Evolutionary conservation across 2,888 invertebrate species (phyloP), one percentile per base, ranked within the genome.

Genomic region (Nebria brevicollis): DNA sequence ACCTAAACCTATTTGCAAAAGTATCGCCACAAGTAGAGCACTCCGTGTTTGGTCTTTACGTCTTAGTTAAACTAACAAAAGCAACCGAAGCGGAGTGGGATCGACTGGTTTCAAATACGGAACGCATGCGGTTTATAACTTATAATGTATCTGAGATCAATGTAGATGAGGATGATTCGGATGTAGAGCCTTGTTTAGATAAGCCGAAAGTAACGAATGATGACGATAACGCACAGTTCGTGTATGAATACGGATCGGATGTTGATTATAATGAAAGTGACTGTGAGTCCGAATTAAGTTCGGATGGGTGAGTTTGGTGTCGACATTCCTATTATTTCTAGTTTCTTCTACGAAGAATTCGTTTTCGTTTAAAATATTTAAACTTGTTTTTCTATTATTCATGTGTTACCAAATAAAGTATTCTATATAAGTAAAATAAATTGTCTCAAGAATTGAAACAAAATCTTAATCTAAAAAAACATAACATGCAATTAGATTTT

Each of bases 21-120:
- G 86, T 87, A 0, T 84, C 85, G 66, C 83, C 83, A 20, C 78
- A 83, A 0, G 80, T 85, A 43, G 85, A 86, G 68, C 85, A 88
- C 82, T 84, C 84, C 2, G 82, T 84, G 0, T 66, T 82, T 1
- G 88, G 88, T 0, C 84, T 84, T 1, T 84, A 86, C 76, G 82
- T 89, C 11, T 80, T 84, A 72, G 82, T 87, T 5, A 85, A 83
- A 0, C 82, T 89, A 15, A 85, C 82, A 11, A 89, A 89, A 84
- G 41, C 75, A 0, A 84, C 83, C 8, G 75, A 82, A 0, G 82
- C 76, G 8, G 86, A 86, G 72, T 89, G 89, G 89, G 85, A 86
- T 0, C 84, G 87, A 74, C 83, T 89, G 42, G 84, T 85, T 3
- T 75, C 83, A 34, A 84, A 85, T 13, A 84, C 85, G n/a, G 84